Evolutionary conservation across 2,888 invertebrate species (phyloP).

Genomic region (Candidula unifasciata): DNA sequence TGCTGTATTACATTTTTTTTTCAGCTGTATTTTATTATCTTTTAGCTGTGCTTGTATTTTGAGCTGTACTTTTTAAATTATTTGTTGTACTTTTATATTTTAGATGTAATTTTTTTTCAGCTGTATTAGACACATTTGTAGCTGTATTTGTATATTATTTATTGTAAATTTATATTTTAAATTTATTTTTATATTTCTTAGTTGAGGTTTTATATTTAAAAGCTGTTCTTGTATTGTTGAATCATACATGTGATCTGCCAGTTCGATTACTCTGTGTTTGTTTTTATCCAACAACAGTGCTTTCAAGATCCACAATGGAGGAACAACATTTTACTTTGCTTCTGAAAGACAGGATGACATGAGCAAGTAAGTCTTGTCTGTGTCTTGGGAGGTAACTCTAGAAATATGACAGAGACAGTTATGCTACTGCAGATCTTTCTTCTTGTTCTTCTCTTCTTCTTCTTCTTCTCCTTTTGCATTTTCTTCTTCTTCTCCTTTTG

Average conservation of each 20-base stretch:
- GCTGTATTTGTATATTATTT: background rate
- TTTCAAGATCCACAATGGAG: constrained; percentile 94
- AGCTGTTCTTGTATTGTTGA: too few species aligned
- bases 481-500: too few species aligned
- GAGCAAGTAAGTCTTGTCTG: constrained; percentile 74
- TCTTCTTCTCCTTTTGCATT: too few species aligned
- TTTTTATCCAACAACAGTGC: constrained; percentile 80
- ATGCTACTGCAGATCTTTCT: background rate
- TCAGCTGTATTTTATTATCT: background rate
- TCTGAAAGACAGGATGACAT: constrained; percentile 78
- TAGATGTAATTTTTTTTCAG: background rate
- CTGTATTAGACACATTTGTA: too few species aligned
- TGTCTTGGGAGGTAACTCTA: background rate
- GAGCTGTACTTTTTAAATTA: background rate
- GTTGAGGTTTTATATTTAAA: background rate
- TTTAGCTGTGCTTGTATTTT: background rate
- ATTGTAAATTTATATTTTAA: background rate
- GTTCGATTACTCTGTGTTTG: too few species aligned
- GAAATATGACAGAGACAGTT: background rate
- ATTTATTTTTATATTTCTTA: background rate
- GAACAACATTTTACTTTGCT: constrained; percentile 77
- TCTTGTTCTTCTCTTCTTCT: background rate
- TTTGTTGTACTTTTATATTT: background rate
- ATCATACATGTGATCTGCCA: too few species aligned
- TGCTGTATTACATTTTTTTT: too few species aligned